Percentiles rank a stretch among this genome's conserved stretches.
Conservation (phyloP, 30 jellyfish, hydroid and myxozoan species). For the Pelagia noctiluca region DNA sequence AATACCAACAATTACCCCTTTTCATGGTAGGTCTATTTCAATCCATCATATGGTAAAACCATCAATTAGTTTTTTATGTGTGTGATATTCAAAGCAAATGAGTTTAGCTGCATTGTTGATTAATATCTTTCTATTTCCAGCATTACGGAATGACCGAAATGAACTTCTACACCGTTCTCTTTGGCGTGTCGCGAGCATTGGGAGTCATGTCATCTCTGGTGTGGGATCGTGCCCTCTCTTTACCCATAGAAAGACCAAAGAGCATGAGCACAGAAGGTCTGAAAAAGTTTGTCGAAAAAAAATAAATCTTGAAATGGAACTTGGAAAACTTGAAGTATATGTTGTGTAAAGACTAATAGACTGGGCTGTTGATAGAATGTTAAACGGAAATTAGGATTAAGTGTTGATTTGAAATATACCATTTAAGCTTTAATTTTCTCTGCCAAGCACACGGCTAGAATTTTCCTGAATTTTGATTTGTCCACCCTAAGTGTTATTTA, state of each 20-base stretch:
- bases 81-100: too few species aligned
- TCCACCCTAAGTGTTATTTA: too few species aligned
- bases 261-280: conserved; percentile 99
- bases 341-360: neutral
- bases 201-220: conserved; percentile 93
- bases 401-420: too few species aligned
- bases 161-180: conserved; percentile 98
- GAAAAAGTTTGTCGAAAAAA: conserved; percentile 70
- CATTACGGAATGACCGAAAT: conserved; percentile 95
- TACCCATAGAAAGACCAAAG: conserved; percentile 99
- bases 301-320: neutral
- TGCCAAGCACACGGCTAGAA: too few species aligned
- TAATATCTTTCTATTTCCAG: conserved; percentile 38
- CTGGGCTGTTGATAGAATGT: neutral
- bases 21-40: too few species aligned
- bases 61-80: too few species aligned
- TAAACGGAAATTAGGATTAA: too few species aligned
- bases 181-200: conserved; percentile 99
- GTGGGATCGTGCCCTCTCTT: conserved; percentile 98
- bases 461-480: too few species aligned
- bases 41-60: too few species aligned
- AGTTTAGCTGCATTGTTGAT: too few species aligned
- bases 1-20: neutral
- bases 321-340: neutral
- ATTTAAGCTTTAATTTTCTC: too few species aligned